Evolutionary conservation across 2,797 vertebrate genomes (phyloP).

Genomic region (Sebastes miniatus): DNA sequence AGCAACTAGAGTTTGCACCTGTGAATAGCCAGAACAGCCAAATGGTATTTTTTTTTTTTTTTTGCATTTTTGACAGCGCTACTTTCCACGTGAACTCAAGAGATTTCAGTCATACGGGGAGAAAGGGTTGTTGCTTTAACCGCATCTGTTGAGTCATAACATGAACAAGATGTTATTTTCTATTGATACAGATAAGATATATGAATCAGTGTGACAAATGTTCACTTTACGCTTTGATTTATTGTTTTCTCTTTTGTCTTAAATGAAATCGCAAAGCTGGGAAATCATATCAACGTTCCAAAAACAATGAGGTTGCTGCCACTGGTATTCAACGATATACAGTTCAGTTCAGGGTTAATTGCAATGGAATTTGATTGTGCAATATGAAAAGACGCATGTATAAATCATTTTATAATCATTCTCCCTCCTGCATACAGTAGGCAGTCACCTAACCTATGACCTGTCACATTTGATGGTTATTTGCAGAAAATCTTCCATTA

Average conservation of each 20-base stretch:
- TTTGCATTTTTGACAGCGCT: background rate
- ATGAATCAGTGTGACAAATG: background rate
- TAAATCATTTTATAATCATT: background rate
- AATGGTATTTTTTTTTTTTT: background rate
- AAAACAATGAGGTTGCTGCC: background rate
- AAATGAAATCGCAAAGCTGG: background rate
- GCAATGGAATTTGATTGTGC: background rate
- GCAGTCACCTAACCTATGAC: slow-evolving; percentile 4
- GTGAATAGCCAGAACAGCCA: background rate
- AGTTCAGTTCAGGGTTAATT: background rate
- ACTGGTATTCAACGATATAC: background rate
- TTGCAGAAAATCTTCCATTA: slow-evolving; percentile 50
- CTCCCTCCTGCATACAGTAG: background rate
- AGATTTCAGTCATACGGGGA: background rate
- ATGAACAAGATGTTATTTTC: background rate
- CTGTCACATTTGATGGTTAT: slow-evolving; percentile 31
- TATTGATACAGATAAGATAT: background rate
- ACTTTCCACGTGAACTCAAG: background rate
- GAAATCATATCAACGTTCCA: background rate
- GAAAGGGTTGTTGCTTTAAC: background rate
- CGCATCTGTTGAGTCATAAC: background rate
- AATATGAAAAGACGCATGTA: background rate
- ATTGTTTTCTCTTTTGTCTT: slow-evolving; percentile 15
- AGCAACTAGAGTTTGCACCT: slow-evolving; percentile 18
- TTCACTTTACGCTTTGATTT: slow-evolving; percentile 30